These are phyloP conservation scores for Apogon talboti DNA, from an alignment of 2,797 vertebrate genomes.

Conservation along the genomic window DNA sequence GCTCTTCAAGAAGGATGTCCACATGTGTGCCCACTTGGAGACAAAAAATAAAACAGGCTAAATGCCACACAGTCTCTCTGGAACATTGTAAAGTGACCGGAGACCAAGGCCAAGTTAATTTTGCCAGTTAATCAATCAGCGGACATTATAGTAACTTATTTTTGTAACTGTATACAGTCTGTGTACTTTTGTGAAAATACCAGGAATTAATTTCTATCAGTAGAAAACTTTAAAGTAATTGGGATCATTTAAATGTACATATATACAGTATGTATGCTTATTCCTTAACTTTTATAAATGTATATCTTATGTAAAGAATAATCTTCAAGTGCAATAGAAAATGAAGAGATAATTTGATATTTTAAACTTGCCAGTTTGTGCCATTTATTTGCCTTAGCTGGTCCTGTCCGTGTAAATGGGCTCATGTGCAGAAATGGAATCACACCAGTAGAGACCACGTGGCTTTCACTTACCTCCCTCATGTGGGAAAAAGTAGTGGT, in stretches of 20 bases:
- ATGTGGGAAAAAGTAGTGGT: slow-evolving; percentile 34
- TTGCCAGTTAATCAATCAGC: slow-evolving; percentile 42
- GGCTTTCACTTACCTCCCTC: slow-evolving; percentile 31
- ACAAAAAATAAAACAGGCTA: slow-evolving; percentile 49
- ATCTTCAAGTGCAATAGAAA: slow-evolving; percentile 89
- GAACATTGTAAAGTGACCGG: slow-evolving; percentile 77
- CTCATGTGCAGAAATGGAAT: slow-evolving; percentile 52
- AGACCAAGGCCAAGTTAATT: slow-evolving; percentile 68
- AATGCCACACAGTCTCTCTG: slow-evolving; percentile 72
- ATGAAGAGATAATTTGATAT: slow-evolving; percentile 81
- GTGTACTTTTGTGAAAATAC: slow-evolving; percentile 73
- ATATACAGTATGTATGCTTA: slow-evolving; percentile 70
- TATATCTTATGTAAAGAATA: slow-evolving; percentile 85
- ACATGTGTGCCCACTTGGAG: slow-evolving; percentile 67
- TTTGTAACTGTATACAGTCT: slow-evolving; percentile 79
- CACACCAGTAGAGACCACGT: slow-evolving; percentile 37
- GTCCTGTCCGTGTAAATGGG: slow-evolving; percentile 56
- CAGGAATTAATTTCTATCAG: slow-evolving; percentile 73
- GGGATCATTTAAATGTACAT: slow-evolving; percentile 80
- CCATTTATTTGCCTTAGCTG: slow-evolving; percentile 70
- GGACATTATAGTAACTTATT: slow-evolving; percentile 85
- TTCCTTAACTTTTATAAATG: slow-evolving; percentile 81
- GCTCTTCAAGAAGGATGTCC: slow-evolving; percentile 69
- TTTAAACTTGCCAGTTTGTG: slow-evolving; percentile 62
- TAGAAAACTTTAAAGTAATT: slow-evolving; percentile 77